Base-by-base conservation (phyloP, 2,113 vertebrate species). In the Numida meleagris region DNA sequence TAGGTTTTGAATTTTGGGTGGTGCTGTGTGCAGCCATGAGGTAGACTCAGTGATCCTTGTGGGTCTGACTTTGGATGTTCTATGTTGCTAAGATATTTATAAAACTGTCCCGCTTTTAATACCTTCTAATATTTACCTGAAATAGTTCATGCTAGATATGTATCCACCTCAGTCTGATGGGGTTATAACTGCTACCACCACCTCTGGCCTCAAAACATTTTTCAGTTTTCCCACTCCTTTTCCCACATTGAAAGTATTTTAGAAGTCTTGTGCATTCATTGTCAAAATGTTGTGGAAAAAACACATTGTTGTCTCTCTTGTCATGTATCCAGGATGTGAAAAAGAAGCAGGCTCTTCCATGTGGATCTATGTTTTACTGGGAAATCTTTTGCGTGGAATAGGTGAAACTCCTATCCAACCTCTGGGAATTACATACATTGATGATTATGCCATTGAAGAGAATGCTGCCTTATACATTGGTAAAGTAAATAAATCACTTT, bases 331-430 rank as follows among this genome's bases (percentile, higher is more conserved):
- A 99, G 99, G 97, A 34, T 99, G 99, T 97, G 98, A 98, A 90
- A 97, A 97, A 78, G 98, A 98, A 42, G 65, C 97, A 7, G 98
- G 98, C 9, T 98, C 98, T 1, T 98, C 98, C 88, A 96, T 98
- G 98, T 99, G 99, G 99, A 95, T 99, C 62, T 99, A 98, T 8
- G 98, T 99, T 51, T 98, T 99, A 42, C 83, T 99, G 10, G 99
- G 99, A 42, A 99, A 99, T 92, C 98, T 99, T 94, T 93, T 99
- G 53, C 98, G 99, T 76, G 99, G 99, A 51, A 98, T 99, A 48
- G 99, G 99, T 57, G 99, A 99, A 94, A 98, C 99, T 25, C 99
- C 99, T 5, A 98, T 99, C 91, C 98, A 99, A 96, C 99, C 99
- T 20, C 93, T 99, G 80, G 99, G 99, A 31, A 97, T 99, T 24